Conservation (phyloP, 2,797 vertebrate genomes). For the Urocyon cinereoargenteus region DNA sequence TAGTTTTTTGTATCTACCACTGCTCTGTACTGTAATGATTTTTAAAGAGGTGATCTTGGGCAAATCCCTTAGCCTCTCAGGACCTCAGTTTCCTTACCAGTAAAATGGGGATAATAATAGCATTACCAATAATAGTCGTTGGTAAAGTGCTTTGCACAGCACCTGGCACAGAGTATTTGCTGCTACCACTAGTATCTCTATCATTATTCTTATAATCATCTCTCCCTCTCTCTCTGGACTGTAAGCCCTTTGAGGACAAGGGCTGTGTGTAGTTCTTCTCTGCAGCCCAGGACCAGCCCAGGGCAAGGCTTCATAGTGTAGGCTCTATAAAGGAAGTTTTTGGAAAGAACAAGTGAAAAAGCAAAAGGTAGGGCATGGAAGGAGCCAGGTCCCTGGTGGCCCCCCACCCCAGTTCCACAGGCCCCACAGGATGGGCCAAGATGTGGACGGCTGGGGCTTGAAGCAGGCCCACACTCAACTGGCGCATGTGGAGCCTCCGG, state of each 20-base stretch:
- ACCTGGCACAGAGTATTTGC: not conserved
- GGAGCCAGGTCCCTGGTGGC: not conserved
- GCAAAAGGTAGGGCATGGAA: not conserved
- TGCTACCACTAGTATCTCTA: not conserved
- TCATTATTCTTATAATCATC: not conserved
- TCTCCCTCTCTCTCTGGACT: not conserved
- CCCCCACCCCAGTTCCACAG: not conserved
- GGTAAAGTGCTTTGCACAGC: not conserved
- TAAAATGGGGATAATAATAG: not conserved
- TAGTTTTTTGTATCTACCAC: not conserved
- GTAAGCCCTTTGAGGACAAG: conserved; percentile 4
- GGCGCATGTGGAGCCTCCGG: conserved; percentile 63
- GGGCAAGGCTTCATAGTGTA: not conserved
- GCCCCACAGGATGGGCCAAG: conserved; percentile 40
- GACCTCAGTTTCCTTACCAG: conserved; percentile 34
- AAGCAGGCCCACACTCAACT: not conserved
- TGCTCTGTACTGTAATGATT: not conserved
- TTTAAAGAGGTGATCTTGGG: conserved; percentile 9
- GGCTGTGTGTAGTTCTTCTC: not conserved
- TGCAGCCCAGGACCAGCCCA: not conserved
- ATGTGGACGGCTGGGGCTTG: not conserved
- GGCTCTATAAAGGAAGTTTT: not conserved
- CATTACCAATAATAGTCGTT: not conserved
- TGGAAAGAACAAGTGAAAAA: not conserved
- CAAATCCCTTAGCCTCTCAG: not conserved